phyloP scores from a whole-genome alignment of 2,888 invertebrate genomes.

The Mesorhabditis belari region DNA sequence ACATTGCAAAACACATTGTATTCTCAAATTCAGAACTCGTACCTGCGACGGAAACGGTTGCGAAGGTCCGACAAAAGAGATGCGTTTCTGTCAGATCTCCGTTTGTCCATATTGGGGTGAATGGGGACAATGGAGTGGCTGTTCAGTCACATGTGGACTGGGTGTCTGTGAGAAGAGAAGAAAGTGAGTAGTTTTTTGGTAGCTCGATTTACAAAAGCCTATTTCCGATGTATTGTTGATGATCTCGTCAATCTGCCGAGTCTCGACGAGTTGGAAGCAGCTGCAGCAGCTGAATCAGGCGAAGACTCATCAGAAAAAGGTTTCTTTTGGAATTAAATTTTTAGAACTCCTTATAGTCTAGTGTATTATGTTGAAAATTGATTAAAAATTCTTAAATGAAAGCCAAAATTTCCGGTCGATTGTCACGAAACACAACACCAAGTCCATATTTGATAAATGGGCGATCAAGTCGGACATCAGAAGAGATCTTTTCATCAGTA shows the following conservation, averaged over 20 bases:
- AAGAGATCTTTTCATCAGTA: background rate
- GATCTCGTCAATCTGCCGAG: conserved; percentile 34
- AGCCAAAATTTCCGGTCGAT: too few species aligned
- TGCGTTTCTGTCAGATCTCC: conserved; percentile 27
- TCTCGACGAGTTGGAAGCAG: conserved; percentile 26
- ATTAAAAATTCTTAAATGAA: too few species aligned
- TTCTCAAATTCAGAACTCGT: conserved; percentile 9
- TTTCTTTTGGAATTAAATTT: too few species aligned
- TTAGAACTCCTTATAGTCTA: too few species aligned
- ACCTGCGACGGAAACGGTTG: conserved; percentile 24
- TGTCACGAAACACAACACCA: background rate
- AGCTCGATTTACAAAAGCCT: background rate
- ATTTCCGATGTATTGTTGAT: conserved; percentile 23
- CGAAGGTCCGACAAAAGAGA: conserved; percentile 18
- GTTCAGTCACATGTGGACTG: conserved; percentile 31
- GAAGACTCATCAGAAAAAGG: conserved; percentile 6
- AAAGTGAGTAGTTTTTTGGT: conserved; percentile 8
- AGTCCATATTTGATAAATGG: background rate
- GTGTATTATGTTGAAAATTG: too few species aligned
- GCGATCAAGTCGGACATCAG: background rate
- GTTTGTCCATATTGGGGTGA: conserved; percentile 38
- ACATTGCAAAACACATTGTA: background rate
- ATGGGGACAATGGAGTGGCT: conserved; percentile 35
- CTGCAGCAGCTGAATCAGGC: conserved; percentile 1
- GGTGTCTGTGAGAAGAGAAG: conserved; percentile 30